These are phyloP conservation scores for Odontomachus brunneus DNA, from an alignment of 1,140 invertebrate genomes.

Conservation along the genomic window DNA sequence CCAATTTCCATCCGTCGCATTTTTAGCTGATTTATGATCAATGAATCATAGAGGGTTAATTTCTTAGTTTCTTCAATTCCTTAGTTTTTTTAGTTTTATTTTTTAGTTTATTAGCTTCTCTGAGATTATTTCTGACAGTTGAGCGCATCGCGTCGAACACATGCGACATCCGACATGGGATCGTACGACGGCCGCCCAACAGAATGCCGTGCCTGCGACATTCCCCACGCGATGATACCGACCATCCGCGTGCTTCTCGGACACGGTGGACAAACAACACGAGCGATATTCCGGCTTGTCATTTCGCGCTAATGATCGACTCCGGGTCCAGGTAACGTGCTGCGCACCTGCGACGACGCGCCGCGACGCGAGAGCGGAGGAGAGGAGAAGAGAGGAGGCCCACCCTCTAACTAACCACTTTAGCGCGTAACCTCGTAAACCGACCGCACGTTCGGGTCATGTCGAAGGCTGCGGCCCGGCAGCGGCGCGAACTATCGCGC, in stretches of 20 bases:
- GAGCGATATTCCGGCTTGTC: conserved; percentile 37
- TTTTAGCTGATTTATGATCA: too few relatives aligned
- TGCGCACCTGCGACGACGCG: conserved; percentile 20
- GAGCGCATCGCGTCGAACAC: not conserved
- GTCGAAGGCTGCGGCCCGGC: conserved; percentile 51
- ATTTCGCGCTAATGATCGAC: conserved; percentile 51
- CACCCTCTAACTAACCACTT: conserved; percentile 63
- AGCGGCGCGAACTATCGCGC: conserved; percentile 64
- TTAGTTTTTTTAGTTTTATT: too few relatives aligned
- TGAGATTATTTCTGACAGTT: not conserved
- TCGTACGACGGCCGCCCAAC: not conserved
- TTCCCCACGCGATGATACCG: conserved; percentile 2
- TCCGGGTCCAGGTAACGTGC: conserved; percentile 42
- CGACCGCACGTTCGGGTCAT: conserved; percentile 57
- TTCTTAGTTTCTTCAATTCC: too few relatives aligned
- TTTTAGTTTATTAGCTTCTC: too few relatives aligned
- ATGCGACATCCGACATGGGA: not conserved
- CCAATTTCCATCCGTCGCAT: too few relatives aligned
- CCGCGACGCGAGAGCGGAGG: conserved; percentile 8
- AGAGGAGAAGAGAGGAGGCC: not conserved
- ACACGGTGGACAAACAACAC: conserved; percentile 13
- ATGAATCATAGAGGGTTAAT: too few relatives aligned
- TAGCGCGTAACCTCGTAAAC: conserved; percentile 70
- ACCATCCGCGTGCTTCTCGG: not conserved
- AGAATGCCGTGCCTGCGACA: too few relatives aligned